Evolutionary conservation across 2,888 invertebrate species (phyloP).

Genomic region (Margaritifera margaritifera): DNA sequence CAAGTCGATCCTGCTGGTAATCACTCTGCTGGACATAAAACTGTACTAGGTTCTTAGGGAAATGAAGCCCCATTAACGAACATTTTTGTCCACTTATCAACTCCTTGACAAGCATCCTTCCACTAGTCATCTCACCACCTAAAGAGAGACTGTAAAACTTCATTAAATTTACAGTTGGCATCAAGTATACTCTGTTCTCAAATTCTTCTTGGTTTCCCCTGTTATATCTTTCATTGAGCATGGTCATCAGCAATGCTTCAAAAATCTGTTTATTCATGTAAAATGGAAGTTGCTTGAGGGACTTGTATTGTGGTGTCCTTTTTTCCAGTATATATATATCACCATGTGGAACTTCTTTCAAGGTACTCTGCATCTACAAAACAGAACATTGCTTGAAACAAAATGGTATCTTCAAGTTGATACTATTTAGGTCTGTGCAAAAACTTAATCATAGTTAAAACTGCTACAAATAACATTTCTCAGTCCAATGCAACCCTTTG

Average conservation of each 20-base stretch:
- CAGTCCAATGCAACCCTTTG: too few species aligned
- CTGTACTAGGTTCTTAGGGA: background rate
- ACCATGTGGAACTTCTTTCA: conserved; percentile 30
- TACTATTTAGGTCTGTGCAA: too few species aligned
- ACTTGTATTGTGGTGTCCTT: conserved; percentile 21
- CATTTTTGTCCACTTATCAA: conserved; percentile 18
- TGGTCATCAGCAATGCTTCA: conserved; percentile 31
- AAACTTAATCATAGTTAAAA: too few species aligned
- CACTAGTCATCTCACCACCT: conserved; percentile 46
- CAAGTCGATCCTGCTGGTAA: conserved; percentile 24
- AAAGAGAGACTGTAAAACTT: conserved; percentile 36
- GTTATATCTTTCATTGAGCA: conserved; percentile 31
- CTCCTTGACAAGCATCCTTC: conserved; percentile 35
- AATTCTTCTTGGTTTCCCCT: background rate
- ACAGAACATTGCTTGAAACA: conserved; percentile 4
- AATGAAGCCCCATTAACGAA: conserved; percentile 5
- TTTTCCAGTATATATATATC: conserved; percentile 32
- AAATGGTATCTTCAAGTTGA: too few species aligned
- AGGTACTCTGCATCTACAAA: conserved; percentile 25
- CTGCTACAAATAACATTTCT: too few species aligned
- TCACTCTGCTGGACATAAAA: conserved; percentile 11
- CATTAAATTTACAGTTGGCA: conserved; percentile 23
- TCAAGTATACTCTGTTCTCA: conserved; percentile 28
- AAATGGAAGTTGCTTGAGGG: conserved; percentile 27
- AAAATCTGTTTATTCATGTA: conserved; percentile 23